Base-by-base conservation (phyloP, 2,888 invertebrate genomes). In the Melanchra persicariae region DNA sequence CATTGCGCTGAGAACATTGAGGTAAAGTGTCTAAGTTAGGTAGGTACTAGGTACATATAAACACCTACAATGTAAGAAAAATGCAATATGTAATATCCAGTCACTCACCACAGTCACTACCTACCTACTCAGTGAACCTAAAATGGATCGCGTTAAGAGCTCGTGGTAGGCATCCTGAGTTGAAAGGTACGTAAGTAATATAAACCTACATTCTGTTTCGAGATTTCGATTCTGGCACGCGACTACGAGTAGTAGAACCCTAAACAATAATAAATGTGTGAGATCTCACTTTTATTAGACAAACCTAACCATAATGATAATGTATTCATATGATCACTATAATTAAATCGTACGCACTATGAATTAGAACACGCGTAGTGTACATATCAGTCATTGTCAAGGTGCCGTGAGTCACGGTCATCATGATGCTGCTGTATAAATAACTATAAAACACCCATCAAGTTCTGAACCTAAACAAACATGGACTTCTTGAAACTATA, bases 331-430 rank as follows among this genome's bases (percentile, higher is more conserved):
- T 34, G 43, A 49, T 54, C 34, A 24, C 22, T 24, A n/a, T 55
- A 66, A 61, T 65, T 51, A 49, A 66, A 57, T 51, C 55, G 63
- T 51, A 58, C 60, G 22, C 65, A 87, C 91, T 92, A 91, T 91
- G 85, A 86, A 91, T 88, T 77, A 37, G 82, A 82, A 69, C 74
- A 73, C 65, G 69, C 69, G 72, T 84, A 80, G 76, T 86, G 83
- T 84, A 83, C 83, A 86, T 82, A 84, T 87, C 85, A 84, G 79
- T 87, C 88, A 89, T 75, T 86, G 88, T 82, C 87, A 89, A 85
- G 87, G 84, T 84, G 70, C 58, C 59, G 49, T 91, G 91, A 92
- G 73, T 91, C 91, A 91, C 67, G 77, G 82, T 80, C 85, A 83
- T 79, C 81, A 84, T 86, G 79, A 78, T 76, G 79, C 55, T 81